Conservation (phyloP, 2,888 invertebrate species). For the Hyppa rectilinea region DNA sequence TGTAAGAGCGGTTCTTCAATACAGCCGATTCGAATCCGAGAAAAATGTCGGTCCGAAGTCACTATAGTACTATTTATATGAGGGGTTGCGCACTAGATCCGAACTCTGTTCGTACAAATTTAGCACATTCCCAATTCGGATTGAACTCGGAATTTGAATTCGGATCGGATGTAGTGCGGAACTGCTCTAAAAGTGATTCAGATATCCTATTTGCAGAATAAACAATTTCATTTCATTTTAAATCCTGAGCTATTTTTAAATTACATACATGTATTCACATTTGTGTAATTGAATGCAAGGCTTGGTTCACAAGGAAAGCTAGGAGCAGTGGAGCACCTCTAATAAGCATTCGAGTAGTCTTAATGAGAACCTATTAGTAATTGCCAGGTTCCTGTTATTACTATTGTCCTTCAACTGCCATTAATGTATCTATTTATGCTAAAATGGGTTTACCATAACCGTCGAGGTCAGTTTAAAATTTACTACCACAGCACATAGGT, state of each 20-base stretch:
- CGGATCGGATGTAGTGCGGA: too few relatives aligned
- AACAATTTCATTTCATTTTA: too few relatives aligned
- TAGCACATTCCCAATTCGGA: too few relatives aligned
- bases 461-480: conserved; percentile 36
- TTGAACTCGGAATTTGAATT: too few relatives aligned
- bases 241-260: background rate
- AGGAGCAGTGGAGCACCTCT: background rate
- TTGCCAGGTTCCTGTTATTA: conserved; percentile 31
- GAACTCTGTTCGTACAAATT: too few relatives aligned
- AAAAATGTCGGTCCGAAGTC: too few relatives aligned
- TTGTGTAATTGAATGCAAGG: conserved; percentile 4
- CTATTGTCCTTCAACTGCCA: conserved; percentile 25
- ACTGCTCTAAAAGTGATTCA: too few relatives aligned
- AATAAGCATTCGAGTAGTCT: conserved; percentile 2
- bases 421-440: conserved; percentile 22
- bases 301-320: conserved; percentile 34
- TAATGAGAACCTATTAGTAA: conserved; percentile 33
- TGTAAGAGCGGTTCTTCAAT: too few relatives aligned
- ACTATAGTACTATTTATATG: too few relatives aligned
- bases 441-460: conserved; percentile 31
- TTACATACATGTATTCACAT: conserved; percentile 6
- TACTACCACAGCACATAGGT: conserved; percentile 16
- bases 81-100: too few relatives aligned
- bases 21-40: too few relatives aligned
- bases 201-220: too few relatives aligned